phyloP scores from a whole-genome alignment of 2,113 vertebrate species.

The Takifugu bimaculatus region DNA sequence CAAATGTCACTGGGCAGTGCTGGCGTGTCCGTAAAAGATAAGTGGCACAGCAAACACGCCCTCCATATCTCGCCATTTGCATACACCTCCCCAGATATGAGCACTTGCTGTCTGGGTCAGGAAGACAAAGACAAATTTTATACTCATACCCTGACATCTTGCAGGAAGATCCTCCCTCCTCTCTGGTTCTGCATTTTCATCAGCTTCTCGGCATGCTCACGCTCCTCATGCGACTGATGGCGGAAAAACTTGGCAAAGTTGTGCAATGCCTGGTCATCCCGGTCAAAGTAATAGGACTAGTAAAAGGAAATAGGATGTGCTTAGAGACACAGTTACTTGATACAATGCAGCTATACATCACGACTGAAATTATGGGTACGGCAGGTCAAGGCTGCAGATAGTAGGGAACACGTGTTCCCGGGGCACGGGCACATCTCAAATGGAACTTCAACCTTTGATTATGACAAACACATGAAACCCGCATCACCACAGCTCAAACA shows the following conservation, averaged over 20 bases:
- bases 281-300: constrained; percentile 82
- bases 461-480: background rate
- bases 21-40: constrained; percentile 52
- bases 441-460: constrained; percentile 29
- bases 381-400: no score
- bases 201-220: constrained; percentile 80
- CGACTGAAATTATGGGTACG: no score
- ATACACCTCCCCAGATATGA: constrained; percentile 7
- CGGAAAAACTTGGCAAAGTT: constrained; percentile 85
- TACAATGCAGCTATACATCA: no score
- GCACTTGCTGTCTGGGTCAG: no score
- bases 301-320: background rate
- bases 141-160: constrained; percentile 77
- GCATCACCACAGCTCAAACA: background rate
- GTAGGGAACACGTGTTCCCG: background rate
- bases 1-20: constrained; percentile 1
- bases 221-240: constrained; percentile 78
- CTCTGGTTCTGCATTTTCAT: constrained; percentile 85
- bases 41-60: constrained; percentile 32
- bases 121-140: background rate
- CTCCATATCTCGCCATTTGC: constrained; percentile 42
- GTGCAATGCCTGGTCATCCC: constrained; percentile 83
- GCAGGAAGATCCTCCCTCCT: constrained; percentile 81
- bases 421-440: background rate
- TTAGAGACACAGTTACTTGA: no score